Base-by-base conservation (phyloP, 2,888 invertebrate genomes). In the Drosophila formosana region DNA sequence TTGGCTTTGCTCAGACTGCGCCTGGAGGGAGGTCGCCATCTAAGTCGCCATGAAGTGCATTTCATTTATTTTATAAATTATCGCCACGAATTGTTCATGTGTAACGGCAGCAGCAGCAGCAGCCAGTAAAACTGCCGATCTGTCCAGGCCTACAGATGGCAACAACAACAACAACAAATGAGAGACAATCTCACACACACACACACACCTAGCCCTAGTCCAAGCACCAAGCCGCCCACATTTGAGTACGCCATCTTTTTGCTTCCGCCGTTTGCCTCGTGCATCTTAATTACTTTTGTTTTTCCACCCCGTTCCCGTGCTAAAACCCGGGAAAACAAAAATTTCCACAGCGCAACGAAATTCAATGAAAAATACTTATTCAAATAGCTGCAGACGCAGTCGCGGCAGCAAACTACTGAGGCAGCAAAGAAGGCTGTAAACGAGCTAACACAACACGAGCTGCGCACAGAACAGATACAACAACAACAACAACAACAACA, bases 201-300 rank as follows among this genome's bases (percentile, higher is more conserved):
- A 26, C 43, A 11, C 66, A 7, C 51, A 32, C 3, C 41, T 25
- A 26, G 45, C 32, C 55, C 46, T 45, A 37, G 25, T 1, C 6
- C 23, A 13, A 43, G 58, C 61, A 62, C 56, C 70, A 75, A 63
- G 75, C 80, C 75, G 83, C 82, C 82, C 82, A 82, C 71, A 77
- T 82, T 85, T 69, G 61, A 73, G 79, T 72, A 56, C 70, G 88
- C 89, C 83, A 84, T 84, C 84, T 88, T 84, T 80, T 82, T 81
- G 84, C 88, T 89, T 89, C 89, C 88, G 84, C 82, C 66, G 84
- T 81, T 82, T 87, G 84, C 88, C 85, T 87, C 89, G 84, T 89
- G 84, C 84, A 85, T 85, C 82, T 85, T 86, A 86, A 86, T 86
- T 86, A 89, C 85, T 82, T 80, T 71, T 77, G 58, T 72, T 72